phyloP scores from a whole-genome alignment of 2,888 invertebrate genomes.

The Eupithecia dodoneata region DNA sequence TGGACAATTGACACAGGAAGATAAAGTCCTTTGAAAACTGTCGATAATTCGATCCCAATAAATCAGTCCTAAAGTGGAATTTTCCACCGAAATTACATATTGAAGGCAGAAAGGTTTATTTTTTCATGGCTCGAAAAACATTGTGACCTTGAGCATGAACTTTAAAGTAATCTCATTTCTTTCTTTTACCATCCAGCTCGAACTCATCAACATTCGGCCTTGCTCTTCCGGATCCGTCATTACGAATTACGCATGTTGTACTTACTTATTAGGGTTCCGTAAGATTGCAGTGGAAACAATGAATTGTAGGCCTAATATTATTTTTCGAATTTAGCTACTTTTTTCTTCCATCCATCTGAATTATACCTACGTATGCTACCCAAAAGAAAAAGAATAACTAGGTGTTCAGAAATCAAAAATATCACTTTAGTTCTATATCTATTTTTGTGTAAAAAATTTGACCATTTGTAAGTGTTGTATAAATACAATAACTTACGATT shows the following conservation, averaged over 20 bases:
- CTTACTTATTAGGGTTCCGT: conserved; percentile 46
- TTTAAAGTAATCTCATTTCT: conserved; percentile 42
- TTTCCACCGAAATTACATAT: not conserved
- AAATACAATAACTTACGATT: too few species aligned
- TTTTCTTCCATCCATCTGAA: too few species aligned
- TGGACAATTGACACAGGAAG: too few species aligned
- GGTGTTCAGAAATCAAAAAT: too few species aligned
- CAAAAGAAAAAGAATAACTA: too few species aligned
- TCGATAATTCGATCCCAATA: not conserved
- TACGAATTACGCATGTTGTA: conserved; percentile 53
- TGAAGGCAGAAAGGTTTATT: not conserved
- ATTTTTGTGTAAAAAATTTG: too few species aligned
- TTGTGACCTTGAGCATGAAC: conserved; percentile 32
- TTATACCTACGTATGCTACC: too few species aligned
- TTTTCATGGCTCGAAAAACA: not conserved
- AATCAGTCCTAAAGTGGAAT: too few species aligned
- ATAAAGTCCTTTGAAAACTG: not conserved
- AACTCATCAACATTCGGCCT: conserved; percentile 51
- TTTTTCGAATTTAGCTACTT: not conserved
- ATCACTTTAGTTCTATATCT: too few species aligned
- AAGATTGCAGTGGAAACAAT: not conserved
- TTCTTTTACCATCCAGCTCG: conserved; percentile 37
- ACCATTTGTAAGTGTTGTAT: too few species aligned
- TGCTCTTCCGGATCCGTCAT: conserved; percentile 63
- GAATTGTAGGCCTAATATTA: not conserved